Evolutionary conservation across 2,113 vertebrate genomes (phyloP), one percentile per base, ranked within the genome.

Genomic region (Calcarius ornatus): DNA sequence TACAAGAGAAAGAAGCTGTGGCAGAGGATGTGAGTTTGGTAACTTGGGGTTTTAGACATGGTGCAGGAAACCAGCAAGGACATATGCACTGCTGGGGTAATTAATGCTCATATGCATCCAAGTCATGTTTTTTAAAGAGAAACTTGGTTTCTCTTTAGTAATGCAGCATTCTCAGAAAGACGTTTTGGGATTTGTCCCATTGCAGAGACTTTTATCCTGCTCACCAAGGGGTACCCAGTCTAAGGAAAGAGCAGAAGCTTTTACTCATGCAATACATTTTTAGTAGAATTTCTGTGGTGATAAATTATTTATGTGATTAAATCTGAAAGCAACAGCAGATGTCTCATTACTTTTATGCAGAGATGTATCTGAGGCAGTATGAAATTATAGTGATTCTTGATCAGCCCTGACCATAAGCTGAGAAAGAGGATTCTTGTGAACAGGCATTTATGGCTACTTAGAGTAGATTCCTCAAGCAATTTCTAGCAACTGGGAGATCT

Each of bases 351-450:
- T 85, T 87, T 70, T 79, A 51, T 72, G 37, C 31, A 75, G 77
- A 31, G 51, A 66, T 64, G 18, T 12, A 78, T 75, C 50, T 54
- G 43, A 92, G 8, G 38, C 72, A 56, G 43, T 64, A 60, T 64
- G 82, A 96, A 81, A 79, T 90, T 72, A 80, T 61, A 65, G 82
- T 56, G 59, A 69, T 80, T 85, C 65, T 85, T 77, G 69, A 64
- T 80, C 71, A 69, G 18, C 33, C 31, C 30, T 50, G 50, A 92
- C 37, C 63, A 73, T 25, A 65, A 57, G 21, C 28, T 57, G 30
- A 82, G 75, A 69, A 70, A 77, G 30, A 86, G 9, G 12, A 65
- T 86, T 93, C 27, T 45, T 45, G 20, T 65, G 12, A 95, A 82
- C 25, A 82, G 42, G 18, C 42, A 59, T 72, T 93, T 90, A 80